phyloP scores from a whole-genome alignment of 2,888 invertebrate species.

The Deroplatys truncata region DNA sequence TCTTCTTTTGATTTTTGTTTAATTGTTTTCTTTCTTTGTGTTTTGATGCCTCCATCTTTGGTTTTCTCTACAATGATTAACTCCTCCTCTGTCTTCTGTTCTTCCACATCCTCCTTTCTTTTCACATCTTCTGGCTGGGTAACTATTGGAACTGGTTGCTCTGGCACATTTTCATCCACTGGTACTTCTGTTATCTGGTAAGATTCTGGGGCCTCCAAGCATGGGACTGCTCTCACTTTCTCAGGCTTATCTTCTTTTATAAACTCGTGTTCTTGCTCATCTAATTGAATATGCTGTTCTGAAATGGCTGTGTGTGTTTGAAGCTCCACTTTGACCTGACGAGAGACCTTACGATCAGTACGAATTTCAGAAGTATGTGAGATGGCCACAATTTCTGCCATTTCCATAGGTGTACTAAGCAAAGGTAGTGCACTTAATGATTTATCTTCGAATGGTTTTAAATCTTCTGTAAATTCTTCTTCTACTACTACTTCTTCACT shows the following conservation, averaged over 20 bases:
- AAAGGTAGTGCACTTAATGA: constrained; percentile 34
- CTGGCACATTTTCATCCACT: constrained; percentile 38
- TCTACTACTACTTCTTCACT: constrained; percentile 46
- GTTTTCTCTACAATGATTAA: constrained; percentile 31
- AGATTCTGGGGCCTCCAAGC: constrained; percentile 48
- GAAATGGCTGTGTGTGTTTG: constrained; percentile 52
- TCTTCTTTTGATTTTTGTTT: constrained; percentile 35
- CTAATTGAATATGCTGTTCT: constrained; percentile 44
- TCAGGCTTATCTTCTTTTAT: constrained; percentile 35
- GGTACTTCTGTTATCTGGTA: constrained; percentile 46
- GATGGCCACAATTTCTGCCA: constrained; percentile 51
- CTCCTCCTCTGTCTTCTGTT: constrained; percentile 33
- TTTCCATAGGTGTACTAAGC: constrained; percentile 40
- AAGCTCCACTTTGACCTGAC: constrained; percentile 48
- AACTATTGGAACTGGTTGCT: constrained; percentile 32
- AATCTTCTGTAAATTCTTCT: constrained; percentile 46
- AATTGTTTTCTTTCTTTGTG: constrained; percentile 30
- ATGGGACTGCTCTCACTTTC: constrained; percentile 39
- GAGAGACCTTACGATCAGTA: constrained; percentile 32
- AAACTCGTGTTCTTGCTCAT: constrained; percentile 46
- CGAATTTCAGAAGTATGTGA: constrained; percentile 43
- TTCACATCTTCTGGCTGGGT: constrained; percentile 34
- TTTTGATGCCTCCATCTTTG: constrained; percentile 24
- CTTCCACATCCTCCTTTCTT: constrained; percentile 33
- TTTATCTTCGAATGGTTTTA: constrained; percentile 46